phyloP scores from a whole-genome alignment of 1,140 invertebrate genomes.

The Bacillus rossius region DNA sequence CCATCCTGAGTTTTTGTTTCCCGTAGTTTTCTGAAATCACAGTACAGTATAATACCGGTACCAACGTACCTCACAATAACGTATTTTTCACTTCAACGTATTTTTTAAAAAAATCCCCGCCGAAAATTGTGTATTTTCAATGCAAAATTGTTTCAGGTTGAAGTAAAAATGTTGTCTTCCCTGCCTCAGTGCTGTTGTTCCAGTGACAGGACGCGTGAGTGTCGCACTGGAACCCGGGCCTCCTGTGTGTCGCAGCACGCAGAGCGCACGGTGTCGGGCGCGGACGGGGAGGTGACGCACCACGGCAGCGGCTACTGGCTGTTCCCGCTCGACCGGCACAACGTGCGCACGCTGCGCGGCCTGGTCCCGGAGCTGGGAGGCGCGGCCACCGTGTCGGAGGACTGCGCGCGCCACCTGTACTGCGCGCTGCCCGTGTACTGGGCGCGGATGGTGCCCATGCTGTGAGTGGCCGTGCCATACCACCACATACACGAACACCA shows the following conservation, averaged over 20 bases:
- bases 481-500: too few relatives aligned
- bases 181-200: too few relatives aligned
- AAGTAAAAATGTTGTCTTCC: too few relatives aligned
- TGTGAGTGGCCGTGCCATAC: too few relatives aligned
- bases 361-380: neutral
- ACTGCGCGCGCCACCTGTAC: neutral
- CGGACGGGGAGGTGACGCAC: neutral
- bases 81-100: neutral
- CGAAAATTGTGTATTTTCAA: neutral
- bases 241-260: constrained; percentile 3
- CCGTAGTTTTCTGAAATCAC: neutral
- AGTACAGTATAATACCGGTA: neutral
- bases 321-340: neutral
- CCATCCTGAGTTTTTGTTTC: neutral
- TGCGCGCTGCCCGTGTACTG: neutral
- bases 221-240: too few relatives aligned
- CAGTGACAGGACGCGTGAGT: too few relatives aligned
- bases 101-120: neutral
- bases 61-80: neutral
- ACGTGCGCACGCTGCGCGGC: neutral
- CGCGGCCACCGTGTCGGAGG: neutral
- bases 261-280: neutral
- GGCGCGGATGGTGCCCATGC: neutral
- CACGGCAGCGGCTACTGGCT: constrained; percentile 1
- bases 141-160: neutral